Conservation (phyloP, 2,888 invertebrate genomes). For the Crocallis elinguaria region DNA sequence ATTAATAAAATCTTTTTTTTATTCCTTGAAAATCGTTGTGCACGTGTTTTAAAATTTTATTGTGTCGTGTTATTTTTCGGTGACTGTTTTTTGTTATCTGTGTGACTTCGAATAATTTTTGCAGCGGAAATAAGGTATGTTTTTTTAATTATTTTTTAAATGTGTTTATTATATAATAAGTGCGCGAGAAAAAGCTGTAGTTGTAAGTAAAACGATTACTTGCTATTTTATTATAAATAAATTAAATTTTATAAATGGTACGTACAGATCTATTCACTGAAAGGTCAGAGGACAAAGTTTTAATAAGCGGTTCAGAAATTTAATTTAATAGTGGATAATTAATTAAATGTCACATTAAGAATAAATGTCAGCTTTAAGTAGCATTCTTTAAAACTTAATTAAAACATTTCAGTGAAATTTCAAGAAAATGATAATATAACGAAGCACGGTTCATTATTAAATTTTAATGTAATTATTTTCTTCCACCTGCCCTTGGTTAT, state of each 20-base stretch:
- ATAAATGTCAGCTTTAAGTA: too few relatives aligned
- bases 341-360: too few relatives aligned
- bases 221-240: neutral
- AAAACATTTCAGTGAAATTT: too few relatives aligned
- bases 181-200: too few relatives aligned
- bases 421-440: too few relatives aligned
- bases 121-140: slow-evolving; percentile 43
- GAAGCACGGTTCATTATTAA: neutral
- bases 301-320: too few relatives aligned
- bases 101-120: slow-evolving; percentile 47
- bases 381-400: too few relatives aligned
- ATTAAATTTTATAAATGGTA: too few relatives aligned
- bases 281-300: neutral
- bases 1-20: slow-evolving; percentile 5
- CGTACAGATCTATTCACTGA: neutral
- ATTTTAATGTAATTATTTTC: slow-evolving; percentile 1
- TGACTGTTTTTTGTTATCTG: slow-evolving; percentile 40
- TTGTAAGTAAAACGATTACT: too few relatives aligned
- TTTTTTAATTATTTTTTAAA: too few relatives aligned
- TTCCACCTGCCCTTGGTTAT: neutral
- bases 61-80: slow-evolving; percentile 46
- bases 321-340: too few relatives aligned
- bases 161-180: too few relatives aligned
- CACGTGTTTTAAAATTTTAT: slow-evolving; percentile 13
- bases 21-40: slow-evolving; percentile 5